These are phyloP conservation scores for Pycnomerus fuliginosus DNA, from an alignment of 2,888 invertebrate genomes.

Conservation along the genomic window DNA sequence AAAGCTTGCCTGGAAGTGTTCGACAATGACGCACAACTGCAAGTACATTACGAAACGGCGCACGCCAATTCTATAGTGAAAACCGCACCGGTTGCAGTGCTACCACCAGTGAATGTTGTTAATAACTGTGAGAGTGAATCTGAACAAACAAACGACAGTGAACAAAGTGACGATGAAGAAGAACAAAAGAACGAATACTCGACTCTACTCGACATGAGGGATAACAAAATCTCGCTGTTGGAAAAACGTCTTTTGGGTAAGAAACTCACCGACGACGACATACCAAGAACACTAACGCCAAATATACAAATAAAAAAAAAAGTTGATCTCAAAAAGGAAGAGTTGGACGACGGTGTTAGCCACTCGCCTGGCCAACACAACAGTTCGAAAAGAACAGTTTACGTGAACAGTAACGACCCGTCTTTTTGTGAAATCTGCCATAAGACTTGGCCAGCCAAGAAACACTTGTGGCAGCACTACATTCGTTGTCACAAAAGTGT, in stretches of 20 bases:
- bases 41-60: slow-evolving; percentile 52
- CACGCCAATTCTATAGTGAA: slow-evolving; percentile 39
- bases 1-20: slow-evolving; percentile 62
- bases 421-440: slow-evolving; percentile 59
- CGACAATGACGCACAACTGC: slow-evolving; percentile 55
- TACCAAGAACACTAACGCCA: neutral
- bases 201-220: slow-evolving; percentile 9
- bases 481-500: slow-evolving; percentile 58
- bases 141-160: slow-evolving; percentile 21
- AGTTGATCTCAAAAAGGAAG: slow-evolving; percentile 9
- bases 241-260: slow-evolving; percentile 47
- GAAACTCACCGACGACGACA: slow-evolving; percentile 25
- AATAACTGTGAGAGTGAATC: slow-evolving; percentile 25
- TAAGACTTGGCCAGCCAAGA: slow-evolving; percentile 62
- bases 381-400: slow-evolving; percentile 55
- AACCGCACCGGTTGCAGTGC: neutral
- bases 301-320: slow-evolving; percentile 10
- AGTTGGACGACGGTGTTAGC: slow-evolving; percentile 26
- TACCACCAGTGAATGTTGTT: slow-evolving; percentile 3
- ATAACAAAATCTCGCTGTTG: slow-evolving; percentile 41
- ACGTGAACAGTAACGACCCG: slow-evolving; percentile 55
- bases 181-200: slow-evolving; percentile 22
- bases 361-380: slow-evolving; percentile 38
- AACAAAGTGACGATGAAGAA: slow-evolving; percentile 26
- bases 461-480: slow-evolving; percentile 62